These are phyloP conservation scores for Masticophis lateralis DNA, from an alignment of 2,797 vertebrate species.

Conservation along the genomic window DNA sequence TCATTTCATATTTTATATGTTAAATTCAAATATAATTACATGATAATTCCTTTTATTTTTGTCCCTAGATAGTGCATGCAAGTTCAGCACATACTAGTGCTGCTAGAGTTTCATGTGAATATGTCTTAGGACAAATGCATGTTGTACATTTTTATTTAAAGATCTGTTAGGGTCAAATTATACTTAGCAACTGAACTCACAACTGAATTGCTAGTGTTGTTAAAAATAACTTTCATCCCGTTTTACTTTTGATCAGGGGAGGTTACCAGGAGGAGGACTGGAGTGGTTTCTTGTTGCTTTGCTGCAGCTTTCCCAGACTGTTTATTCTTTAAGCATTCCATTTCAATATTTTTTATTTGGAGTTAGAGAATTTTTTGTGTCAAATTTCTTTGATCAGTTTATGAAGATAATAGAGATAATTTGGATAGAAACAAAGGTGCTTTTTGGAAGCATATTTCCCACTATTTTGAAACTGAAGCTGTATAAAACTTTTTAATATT, in stretches of 20 bases:
- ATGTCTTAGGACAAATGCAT: constrained; percentile 18
- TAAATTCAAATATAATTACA: neutral
- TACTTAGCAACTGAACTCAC: constrained; percentile 70
- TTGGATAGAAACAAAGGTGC: neutral
- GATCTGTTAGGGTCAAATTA: constrained; percentile 56
- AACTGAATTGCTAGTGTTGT: constrained; percentile 51
- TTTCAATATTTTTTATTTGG: neutral
- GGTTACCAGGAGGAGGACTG: constrained; percentile 39
- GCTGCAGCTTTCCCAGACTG: constrained; percentile 37
- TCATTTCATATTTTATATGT: constrained; percentile 18
- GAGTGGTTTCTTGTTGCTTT: constrained; percentile 54
- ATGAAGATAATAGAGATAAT: constrained; percentile 25
- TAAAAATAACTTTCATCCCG: constrained; percentile 58
- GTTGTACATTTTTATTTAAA: constrained; percentile 37
- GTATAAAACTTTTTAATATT: neutral
- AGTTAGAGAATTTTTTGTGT: constrained; percentile 16
- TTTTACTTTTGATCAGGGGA: constrained; percentile 41
- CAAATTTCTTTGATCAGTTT: constrained; percentile 11
- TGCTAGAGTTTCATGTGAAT: neutral
- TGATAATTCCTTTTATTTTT: constrained; percentile 12
- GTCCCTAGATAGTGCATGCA: constrained; percentile 18
- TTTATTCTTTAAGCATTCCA: constrained; percentile 36
- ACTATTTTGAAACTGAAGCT: neutral
- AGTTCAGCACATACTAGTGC: constrained; percentile 4
- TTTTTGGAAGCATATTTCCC: neutral